phyloP scores from a whole-genome alignment of 2,888 invertebrate species.

The Heliconius ethilla region DNA sequence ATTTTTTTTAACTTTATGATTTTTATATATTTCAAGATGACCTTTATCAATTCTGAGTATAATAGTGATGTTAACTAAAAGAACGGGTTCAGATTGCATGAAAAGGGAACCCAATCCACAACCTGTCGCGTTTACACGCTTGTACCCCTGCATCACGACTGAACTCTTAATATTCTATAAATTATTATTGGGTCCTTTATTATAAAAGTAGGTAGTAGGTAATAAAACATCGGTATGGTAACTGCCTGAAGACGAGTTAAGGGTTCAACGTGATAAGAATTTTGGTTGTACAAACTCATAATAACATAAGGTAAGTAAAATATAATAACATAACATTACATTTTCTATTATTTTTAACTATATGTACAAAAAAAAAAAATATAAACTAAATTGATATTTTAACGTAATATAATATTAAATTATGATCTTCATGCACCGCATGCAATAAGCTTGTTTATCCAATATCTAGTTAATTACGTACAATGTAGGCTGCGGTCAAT shows the following conservation, averaged over 20 bases:
- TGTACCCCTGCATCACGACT: not conserved
- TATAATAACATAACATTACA: too few species aligned
- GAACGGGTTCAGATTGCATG: too few species aligned
- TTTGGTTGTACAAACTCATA: not conserved
- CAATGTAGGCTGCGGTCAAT: conserved; percentile 56
- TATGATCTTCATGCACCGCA: conserved; percentile 31
- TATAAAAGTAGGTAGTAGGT: too few species aligned
- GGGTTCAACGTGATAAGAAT: not conserved
- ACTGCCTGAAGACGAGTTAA: not conserved
- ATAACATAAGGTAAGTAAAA: too few species aligned
- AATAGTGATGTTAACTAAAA: too few species aligned
- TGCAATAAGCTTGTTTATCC: conserved; percentile 46
- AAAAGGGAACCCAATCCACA: too few species aligned
- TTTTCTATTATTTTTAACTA: not conserved
- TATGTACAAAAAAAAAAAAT: not conserved
- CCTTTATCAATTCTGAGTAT: too few species aligned
- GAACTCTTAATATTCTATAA: not conserved
- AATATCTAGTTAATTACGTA: conserved; percentile 57
- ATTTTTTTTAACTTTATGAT: too few species aligned
- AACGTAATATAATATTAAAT: conserved; percentile 24
- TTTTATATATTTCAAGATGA: too few species aligned
- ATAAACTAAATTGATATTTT: conserved; percentile 15
- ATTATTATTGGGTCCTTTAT: not conserved
- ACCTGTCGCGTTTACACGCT: not conserved
- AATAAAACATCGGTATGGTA: too few species aligned